These are phyloP conservation scores for Allacma fusca DNA, from an alignment of 2,888 invertebrate species.

Conservation along the genomic window DNA sequence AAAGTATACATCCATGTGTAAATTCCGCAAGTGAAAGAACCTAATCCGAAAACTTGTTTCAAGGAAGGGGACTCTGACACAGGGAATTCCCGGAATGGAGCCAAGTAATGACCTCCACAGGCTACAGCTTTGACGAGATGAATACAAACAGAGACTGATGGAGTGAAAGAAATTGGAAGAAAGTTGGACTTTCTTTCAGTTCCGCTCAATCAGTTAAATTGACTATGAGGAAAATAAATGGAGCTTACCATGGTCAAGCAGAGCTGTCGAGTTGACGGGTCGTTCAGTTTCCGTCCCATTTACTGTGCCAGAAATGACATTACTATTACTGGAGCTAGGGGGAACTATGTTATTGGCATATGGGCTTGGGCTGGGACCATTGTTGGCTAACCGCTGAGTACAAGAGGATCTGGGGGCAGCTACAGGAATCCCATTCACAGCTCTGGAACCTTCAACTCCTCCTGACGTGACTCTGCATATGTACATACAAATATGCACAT, in stretches of 20 bases:
- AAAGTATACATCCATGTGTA: too few relatives aligned
- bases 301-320: neutral
- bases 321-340: neutral
- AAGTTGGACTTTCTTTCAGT: conserved; percentile 2
- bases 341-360: neutral
- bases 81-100: too few relatives aligned
- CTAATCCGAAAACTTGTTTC: too few relatives aligned
- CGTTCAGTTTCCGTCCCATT: conserved; percentile 42
- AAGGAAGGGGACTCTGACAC: too few relatives aligned
- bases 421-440: conserved; percentile 8
- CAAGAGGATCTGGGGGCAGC: conserved; percentile 38
- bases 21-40: too few relatives aligned
- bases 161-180: conserved; percentile 2
- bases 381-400: neutral
- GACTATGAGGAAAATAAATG: conserved; percentile 32
- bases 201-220: conserved; percentile 43
- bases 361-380: neutral
- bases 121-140: too few relatives aligned
- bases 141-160: too few relatives aligned
- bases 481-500: neutral
- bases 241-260: conserved; percentile 39
- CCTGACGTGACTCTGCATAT: conserved; percentile 11
- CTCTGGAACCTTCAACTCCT: conserved; percentile 13
- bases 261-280: conserved; percentile 26
- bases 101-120: too few relatives aligned